Base-by-base conservation (phyloP, 2,113 vertebrate species). In the Pteropus alecto region DNA sequence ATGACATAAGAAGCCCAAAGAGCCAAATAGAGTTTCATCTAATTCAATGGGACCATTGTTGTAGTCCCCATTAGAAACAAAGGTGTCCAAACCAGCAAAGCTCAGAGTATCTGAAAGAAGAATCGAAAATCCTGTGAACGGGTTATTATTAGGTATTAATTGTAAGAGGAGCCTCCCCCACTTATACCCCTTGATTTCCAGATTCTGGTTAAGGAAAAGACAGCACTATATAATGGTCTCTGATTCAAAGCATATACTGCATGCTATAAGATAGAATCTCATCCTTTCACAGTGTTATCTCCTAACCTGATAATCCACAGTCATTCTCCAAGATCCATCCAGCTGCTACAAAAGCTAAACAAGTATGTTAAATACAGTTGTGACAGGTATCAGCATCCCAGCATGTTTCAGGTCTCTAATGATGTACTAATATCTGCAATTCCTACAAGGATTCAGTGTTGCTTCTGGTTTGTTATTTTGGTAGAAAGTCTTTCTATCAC, bases 1-100 rank as follows among this genome's bases (percentile, higher is more conserved):
- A 46, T 91, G 76, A 91, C 60, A 43, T 68, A 94, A 91, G 76
- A 63, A 87, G 7, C 51, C 81, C 81, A 87, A 94, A 82, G 28
- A 81, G 74, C 61, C 67, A 82, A 87, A 87, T 35, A 43, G n/a
- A 91, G 60, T 61, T 96, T 87, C 85, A 65, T 65, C 79, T 48
- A 89, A 85, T 89, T 79, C 89, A 48, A 12, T 73, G 73, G 38
- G 67, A 58, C 48, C 8, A 71, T 63, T 92, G 56, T 65, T 84
- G 21, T 65, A 84, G 22, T 84, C 46, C 22, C 46, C 19, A 19
- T 65, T 58, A 92, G 77, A 71, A 88, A 84, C 54, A 46, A 85
- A 85, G 63, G 63, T 93, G 63, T 78, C 61, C 43, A 85, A 73
- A 87, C 65, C 65, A 79, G 19, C 56, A 54, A 26, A 84, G 56